These are phyloP conservation scores for Spheniscus mendiculus DNA, from an alignment of 2,113 vertebrate genomes.

Conservation along the genomic window DNA sequence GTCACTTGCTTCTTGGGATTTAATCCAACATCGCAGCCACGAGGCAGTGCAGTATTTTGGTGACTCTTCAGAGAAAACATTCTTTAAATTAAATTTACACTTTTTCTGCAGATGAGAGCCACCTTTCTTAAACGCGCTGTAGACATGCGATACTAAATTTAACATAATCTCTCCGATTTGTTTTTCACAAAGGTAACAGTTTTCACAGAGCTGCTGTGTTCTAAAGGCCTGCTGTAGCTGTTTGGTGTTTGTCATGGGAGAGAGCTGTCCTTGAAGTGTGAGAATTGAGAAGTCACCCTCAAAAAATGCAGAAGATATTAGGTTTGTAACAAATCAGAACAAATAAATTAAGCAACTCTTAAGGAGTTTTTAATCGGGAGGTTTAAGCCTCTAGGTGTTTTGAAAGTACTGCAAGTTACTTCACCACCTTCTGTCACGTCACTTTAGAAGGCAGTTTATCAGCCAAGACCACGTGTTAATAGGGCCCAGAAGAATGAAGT, in stretches of 20 bases:
- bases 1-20: not conserved
- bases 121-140: not conserved
- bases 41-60: not conserved
- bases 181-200: not conserved
- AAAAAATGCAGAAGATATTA: not conserved
- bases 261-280: not conserved
- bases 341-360: slow-evolving; percentile 15
- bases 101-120: not conserved
- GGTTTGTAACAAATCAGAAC: not conserved
- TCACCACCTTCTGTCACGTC: not conserved
- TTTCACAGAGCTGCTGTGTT: not conserved
- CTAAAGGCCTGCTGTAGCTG: not conserved
- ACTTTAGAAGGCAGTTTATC: not conserved
- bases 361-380: not conserved
- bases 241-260: not conserved
- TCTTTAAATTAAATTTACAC: not conserved
- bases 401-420: not conserved
- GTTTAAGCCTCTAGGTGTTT: slow-evolving; percentile 1
- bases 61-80: not conserved
- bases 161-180: not conserved
- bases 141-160: not conserved
- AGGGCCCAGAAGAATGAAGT: not conserved
- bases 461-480: not conserved
- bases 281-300: not conserved
- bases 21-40: not conserved